A percentile compares a stretch with the other conserved stretches of the same genome.
Conservation (phyloP, 2,113 vertebrate species). For the Nycticryphes semicollaris region DNA sequence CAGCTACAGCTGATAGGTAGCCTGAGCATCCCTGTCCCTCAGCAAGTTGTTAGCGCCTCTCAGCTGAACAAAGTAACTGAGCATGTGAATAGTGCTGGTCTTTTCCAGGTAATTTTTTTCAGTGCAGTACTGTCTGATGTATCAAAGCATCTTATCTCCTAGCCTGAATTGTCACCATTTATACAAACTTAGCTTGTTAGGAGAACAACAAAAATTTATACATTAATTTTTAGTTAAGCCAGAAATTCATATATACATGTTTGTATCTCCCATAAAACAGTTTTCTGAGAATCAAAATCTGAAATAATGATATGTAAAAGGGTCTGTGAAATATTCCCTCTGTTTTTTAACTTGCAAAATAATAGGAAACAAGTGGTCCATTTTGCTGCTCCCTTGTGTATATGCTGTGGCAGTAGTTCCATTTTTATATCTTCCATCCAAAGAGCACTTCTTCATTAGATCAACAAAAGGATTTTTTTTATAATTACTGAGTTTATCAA, state of each 20-base stretch:
- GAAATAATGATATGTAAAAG: neutral
- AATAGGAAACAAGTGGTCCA: neutral
- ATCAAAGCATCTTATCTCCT: neutral
- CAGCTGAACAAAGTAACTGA: neutral
- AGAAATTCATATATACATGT: neutral
- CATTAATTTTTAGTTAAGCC: neutral
- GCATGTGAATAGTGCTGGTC: fast-evolving
- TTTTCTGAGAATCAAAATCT: neutral
- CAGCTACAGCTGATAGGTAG: neutral
- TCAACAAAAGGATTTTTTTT: neutral
- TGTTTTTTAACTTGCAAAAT: neutral
- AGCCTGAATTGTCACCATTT: neutral
- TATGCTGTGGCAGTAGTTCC: neutral
- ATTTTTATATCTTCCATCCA: neutral
- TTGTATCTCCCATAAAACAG: neutral
- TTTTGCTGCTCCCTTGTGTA: neutral
- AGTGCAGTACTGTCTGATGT: neutral
- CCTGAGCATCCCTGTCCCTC: neutral
- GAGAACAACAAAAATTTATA: neutral
- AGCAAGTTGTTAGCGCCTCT: neutral
- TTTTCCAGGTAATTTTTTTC: neutral
- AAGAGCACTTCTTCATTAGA: neutral
- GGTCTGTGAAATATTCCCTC: neutral
- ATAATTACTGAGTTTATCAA: conserved; percentile 41
- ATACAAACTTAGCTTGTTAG: neutral